Evolutionary conservation across 2,797 vertebrate genomes (phyloP), one percentile per base, ranked within the genome.

Genomic region (Amniataba percoides): DNA sequence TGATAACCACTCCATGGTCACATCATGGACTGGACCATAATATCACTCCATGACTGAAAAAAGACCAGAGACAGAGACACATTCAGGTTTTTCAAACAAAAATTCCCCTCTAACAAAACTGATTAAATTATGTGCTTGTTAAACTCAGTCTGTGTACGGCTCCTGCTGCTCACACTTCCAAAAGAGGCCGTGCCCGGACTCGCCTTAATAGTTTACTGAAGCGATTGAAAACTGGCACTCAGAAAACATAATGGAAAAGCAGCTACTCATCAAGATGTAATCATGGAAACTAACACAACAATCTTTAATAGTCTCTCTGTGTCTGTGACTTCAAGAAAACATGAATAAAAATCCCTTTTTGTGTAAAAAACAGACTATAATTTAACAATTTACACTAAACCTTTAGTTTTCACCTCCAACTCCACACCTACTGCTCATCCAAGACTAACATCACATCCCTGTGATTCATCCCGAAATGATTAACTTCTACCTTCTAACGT

Each of bases 171-270:
- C 10, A 39, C 25, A 64, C 51, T 39, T 21, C 56, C 27, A 21
- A 16, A 64, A 49, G 48, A 77, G 49, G 55, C 12, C 42, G 18
- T 57, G 80, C 31, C 67, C 63, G 55, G n/a, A 68, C 56, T 78
- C 5, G 23, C 12, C 45, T 63, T 15, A 8, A 43, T 45, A 64
- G 31, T n/a, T 58, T 4, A n/a, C 19, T 25, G 19, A 2, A 25
- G 6, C 14, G 19, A 64, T 23, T 58, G 36, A 67, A 51, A 43
- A n/a, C 3, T 42, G 1, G 66, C 0, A 34, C 49, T 14, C 1
- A 68, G 7, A 58, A 40, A 19, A 64, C 7, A 48, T 3, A 58
- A 2, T 8, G 23, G 55, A 16, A 43, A 73, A 48, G 13, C 43
- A 21, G 1, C 9, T n/a, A 48, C 40, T 58, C 25, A 2, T 56